Conservation (phyloP, 2,888 invertebrate species). For the Lasioglossum vierecki region DNA sequence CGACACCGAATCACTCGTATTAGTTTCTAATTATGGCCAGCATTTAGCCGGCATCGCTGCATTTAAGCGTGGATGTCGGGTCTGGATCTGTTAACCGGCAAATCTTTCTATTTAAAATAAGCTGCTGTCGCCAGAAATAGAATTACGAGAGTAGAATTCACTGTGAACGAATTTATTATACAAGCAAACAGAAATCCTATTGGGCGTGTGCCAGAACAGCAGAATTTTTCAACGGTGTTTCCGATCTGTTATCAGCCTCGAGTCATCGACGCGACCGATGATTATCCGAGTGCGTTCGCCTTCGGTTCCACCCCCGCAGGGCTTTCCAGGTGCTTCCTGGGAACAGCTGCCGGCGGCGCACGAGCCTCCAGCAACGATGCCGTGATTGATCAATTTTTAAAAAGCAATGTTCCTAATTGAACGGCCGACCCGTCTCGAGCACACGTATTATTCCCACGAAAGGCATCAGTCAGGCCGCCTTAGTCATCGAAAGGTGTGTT, state of each 20-base stretch:
- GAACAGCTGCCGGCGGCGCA: constrained; percentile 76
- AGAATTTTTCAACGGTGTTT: background rate
- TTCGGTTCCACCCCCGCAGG: constrained; percentile 66
- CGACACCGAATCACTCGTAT: background rate
- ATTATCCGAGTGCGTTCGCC: constrained; percentile 60
- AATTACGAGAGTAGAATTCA: background rate
- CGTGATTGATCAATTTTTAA: constrained; percentile 81
- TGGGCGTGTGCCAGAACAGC: too few species aligned
- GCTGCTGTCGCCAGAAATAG: background rate
- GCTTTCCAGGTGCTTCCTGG: constrained; percentile 78
- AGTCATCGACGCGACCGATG: constrained; percentile 44
- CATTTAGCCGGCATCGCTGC: background rate
- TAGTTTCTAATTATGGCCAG: constrained; percentile 7
- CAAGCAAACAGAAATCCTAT: background rate
- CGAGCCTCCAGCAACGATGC: constrained; percentile 68
- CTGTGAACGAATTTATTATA: background rate
- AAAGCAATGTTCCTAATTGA: constrained; percentile 82
- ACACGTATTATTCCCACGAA: constrained; percentile 55
- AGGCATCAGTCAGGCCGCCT: constrained; percentile 67
- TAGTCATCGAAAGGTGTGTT: constrained; percentile 82
- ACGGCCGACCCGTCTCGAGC: constrained; percentile 60
- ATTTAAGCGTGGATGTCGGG: background rate
- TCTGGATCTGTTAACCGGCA: background rate
- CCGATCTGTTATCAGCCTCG: background rate
- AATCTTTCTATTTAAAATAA: background rate